Evolutionary conservation across 2,113 vertebrate genomes (phyloP).

Genomic region (Leptosomus discolor): DNA sequence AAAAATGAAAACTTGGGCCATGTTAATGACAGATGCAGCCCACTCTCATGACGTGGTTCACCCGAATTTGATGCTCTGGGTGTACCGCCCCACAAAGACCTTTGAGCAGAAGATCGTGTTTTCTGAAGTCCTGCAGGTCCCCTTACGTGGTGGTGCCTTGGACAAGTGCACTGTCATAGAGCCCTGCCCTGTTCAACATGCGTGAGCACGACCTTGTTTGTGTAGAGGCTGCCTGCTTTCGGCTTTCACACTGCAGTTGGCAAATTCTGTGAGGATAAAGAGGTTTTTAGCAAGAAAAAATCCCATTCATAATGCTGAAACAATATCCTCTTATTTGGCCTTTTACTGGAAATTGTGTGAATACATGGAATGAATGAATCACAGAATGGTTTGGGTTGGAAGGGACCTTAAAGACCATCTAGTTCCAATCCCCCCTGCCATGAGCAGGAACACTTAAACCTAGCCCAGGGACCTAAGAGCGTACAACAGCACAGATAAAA

Average conservation of each 20-base stretch:
- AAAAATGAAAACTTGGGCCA: not conserved
- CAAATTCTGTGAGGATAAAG: not conserved
- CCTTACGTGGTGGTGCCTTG: fast-evolving
- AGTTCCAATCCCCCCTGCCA: too few relatives aligned
- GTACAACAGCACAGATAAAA: not conserved
- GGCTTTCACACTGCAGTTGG: not conserved
- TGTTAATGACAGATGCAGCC: not conserved
- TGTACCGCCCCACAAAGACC: not conserved
- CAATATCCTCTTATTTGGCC: not conserved
- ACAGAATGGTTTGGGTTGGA: too few relatives aligned
- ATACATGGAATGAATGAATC: not conserved
- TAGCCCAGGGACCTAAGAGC: not conserved
- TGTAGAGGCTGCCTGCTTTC: not conserved
- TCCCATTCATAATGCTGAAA: not conserved
- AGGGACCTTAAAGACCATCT: too few relatives aligned
- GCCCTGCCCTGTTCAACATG: not conserved
- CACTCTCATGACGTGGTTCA: not conserved
- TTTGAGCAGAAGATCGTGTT: not conserved
- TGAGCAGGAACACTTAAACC: too few relatives aligned
- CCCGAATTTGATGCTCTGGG: fast-evolving
- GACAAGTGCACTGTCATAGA: not conserved
- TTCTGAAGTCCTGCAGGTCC: not conserved
- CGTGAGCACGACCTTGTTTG: not conserved
- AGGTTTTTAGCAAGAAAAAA: not conserved
- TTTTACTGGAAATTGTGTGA: not conserved